phyloP scores from a whole-genome alignment of 2,888 invertebrate species.

The Clepsis dumicolana region DNA sequence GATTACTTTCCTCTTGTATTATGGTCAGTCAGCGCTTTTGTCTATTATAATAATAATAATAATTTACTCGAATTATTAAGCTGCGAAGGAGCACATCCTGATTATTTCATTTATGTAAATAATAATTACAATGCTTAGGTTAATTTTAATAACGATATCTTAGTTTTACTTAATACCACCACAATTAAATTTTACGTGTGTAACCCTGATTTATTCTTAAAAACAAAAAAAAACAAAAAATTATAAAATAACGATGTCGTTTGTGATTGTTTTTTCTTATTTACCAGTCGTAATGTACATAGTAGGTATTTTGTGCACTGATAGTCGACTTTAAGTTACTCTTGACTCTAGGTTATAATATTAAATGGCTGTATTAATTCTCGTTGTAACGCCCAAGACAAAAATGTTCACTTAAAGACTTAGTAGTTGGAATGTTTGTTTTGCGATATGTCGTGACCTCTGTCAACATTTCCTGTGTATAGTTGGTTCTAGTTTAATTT shows the following conservation, averaged over 20 bases:
- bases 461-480: constrained; percentile 61
- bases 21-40: constrained; percentile 65
- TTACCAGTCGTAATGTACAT: constrained; percentile 77
- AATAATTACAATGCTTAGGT: constrained; percentile 44
- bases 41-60: constrained; percentile 42
- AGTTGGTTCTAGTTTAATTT: constrained; percentile 64
- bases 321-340: constrained; percentile 78
- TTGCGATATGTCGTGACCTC: constrained; percentile 53
- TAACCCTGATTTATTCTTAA: constrained; percentile 63
- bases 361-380: constrained; percentile 77
- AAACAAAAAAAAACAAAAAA: constrained; percentile 65
- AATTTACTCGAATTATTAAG: constrained; percentile 41
- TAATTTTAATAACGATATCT: constrained; percentile 64
- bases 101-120: constrained; percentile 47
- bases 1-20: constrained; percentile 56
- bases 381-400: constrained; percentile 66
- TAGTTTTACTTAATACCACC: constrained; percentile 71
- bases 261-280: constrained; percentile 60
- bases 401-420: constrained; percentile 64
- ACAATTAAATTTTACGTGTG: constrained; percentile 61
- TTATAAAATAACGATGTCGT: constrained; percentile 58
- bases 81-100: constrained; percentile 46
- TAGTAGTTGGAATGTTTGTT: constrained; percentile 62
- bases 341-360: constrained; percentile 66
- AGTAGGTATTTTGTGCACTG: constrained; percentile 80